Conservation (phyloP, 2,797 vertebrate genomes). For the Protonibea diacanthus region DNA sequence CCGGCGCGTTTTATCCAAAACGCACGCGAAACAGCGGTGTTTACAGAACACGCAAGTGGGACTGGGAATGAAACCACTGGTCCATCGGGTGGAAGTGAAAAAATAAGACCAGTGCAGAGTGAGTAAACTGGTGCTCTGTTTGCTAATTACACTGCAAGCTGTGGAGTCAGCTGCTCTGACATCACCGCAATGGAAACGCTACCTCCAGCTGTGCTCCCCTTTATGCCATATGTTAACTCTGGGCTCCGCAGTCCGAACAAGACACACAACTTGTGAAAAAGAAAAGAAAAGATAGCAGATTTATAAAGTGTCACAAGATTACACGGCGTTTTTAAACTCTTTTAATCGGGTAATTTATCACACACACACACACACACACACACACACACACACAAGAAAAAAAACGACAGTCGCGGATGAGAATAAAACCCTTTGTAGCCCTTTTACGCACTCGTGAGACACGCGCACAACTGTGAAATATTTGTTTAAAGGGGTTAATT, state of each 20-base stretch:
- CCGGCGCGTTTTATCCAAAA: conserved; percentile 47
- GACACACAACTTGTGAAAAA: conserved; percentile 76
- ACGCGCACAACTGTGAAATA: conserved; percentile 43
- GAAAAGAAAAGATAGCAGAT: conserved; percentile 43
- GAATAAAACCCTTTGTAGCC: conserved; percentile 26
- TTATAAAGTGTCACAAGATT: conserved; percentile 1
- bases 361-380: no score
- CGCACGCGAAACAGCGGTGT: conserved; percentile 53
- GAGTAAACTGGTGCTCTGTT: conserved; percentile 89
- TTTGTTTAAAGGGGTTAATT: conserved; percentile 41
- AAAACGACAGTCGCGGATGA: conserved; percentile 5
- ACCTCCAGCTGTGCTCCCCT: conserved; percentile 99
- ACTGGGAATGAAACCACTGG: conserved; percentile 53
- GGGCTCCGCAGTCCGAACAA: conserved; percentile 79
- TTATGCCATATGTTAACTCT: conserved; percentile 99
- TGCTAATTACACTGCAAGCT: conserved; percentile 97
- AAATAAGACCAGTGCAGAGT: conserved; percentile 75
- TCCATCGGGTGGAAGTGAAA: conserved; percentile 65
- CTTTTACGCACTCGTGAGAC: conserved; percentile 48
- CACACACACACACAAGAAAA: not conserved
- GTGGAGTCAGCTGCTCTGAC: conserved; percentile 99
- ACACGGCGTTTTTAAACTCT: conserved; percentile 37
- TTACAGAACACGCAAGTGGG: conserved; percentile 53
- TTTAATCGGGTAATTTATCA: conserved; percentile 17
- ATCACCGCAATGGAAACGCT: conserved; percentile 99